Percentiles rank a stretch among this genome's conserved stretches.
phyloP scores from a whole-genome alignment of 1,140 invertebrate species.

The Maconellicoccus hirsutus region DNA sequence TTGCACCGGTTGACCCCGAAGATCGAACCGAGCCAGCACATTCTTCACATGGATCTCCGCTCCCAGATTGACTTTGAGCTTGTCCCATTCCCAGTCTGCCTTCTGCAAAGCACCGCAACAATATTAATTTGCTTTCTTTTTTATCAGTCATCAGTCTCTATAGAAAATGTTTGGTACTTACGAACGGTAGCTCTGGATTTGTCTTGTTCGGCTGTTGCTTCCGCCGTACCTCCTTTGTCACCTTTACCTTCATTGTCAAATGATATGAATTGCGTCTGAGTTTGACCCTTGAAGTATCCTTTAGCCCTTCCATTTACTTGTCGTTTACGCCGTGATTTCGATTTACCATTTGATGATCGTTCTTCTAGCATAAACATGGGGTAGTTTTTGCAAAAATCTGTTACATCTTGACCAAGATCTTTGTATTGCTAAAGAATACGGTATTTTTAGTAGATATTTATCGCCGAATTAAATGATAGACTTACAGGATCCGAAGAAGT shows the following conservation, averaged over 20 bases:
- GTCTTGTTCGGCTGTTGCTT: constrained; percentile 58
- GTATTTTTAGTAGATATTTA: no score
- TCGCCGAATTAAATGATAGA: neutral
- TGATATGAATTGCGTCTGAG: constrained; percentile 67
- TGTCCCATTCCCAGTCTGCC: constrained; percentile 95
- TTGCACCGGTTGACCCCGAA: neutral
- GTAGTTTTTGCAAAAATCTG: neutral
- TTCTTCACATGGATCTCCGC: constrained; percentile 35
- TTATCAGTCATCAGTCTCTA: neutral
- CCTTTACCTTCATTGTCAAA: constrained; percentile 40
- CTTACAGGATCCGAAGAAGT: neutral
- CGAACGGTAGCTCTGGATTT: constrained; percentile 61
- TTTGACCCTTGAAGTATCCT: constrained; percentile 53
- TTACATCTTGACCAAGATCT: neutral
- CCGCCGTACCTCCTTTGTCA: constrained; percentile 54
- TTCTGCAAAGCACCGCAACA: constrained; percentile 68
- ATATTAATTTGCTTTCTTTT: neutral
- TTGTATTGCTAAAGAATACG: neutral
- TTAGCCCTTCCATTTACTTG: constrained; percentile 26
- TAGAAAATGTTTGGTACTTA: constrained; percentile 41
- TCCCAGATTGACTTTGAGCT: constrained; percentile 59
- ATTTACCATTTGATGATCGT: neutral
- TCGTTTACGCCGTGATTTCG: constrained; percentile 26
- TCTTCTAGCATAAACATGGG: neutral
- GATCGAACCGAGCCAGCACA: constrained; percentile 29